These are phyloP conservation scores for Oncorhynchus gorbuscha DNA, from an alignment of 2,113 vertebrate species.

Conservation along the genomic window DNA sequence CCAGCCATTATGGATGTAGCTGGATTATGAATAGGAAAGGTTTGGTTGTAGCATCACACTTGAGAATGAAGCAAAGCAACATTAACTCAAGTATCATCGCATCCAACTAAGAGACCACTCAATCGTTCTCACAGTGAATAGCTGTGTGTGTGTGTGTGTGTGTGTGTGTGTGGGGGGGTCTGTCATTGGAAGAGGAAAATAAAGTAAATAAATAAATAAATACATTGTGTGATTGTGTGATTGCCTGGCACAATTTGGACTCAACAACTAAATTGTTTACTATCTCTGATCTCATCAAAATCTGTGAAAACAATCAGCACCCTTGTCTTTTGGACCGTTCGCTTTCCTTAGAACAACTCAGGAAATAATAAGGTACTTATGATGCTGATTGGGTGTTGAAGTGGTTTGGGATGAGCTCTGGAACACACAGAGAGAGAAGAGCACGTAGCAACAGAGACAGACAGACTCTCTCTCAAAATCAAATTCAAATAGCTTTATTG, in stretches of 20 bases:
- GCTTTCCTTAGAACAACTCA: constrained; percentile 7
- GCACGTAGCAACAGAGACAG: no score
- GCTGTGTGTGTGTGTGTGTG: background rate
- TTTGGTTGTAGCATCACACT: constrained; percentile 34
- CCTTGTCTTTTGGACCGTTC: background rate
- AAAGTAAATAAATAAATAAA: no score
- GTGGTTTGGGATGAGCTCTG: background rate
- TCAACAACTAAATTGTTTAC: background rate
- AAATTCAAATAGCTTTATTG: no score
- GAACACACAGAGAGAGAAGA: no score
- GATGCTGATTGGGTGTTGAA: background rate
- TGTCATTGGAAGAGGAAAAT: constrained; percentile 2
- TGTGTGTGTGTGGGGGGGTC: no score
- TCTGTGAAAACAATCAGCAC: background rate
- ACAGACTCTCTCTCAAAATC: no score
- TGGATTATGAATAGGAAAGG: constrained; percentile 39
- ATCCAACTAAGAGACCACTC: constrained; percentile 40
- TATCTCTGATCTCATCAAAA: constrained; percentile 39
- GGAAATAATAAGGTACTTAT: background rate
- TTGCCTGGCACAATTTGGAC: background rate
- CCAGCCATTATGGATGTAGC: background rate
- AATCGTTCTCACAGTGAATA: constrained; percentile 44
- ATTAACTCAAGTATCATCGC: constrained; percentile 48
- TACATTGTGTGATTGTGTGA: background rate
- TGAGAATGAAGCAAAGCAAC: constrained; percentile 47